phyloP scores from a whole-genome alignment of 2,113 vertebrate genomes.

The Azemiops feae region DNA sequence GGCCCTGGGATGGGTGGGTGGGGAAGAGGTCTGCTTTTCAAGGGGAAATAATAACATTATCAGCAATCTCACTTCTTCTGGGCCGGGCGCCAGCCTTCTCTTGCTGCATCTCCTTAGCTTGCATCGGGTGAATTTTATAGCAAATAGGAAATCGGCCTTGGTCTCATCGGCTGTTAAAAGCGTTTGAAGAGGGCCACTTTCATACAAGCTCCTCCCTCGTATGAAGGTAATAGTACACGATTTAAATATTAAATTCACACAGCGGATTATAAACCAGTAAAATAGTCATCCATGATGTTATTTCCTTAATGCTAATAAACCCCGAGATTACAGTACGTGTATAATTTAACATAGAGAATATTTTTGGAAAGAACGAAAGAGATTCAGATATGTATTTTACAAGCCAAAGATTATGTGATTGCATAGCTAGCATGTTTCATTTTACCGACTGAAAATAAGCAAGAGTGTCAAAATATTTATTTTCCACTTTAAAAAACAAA shows the following conservation, averaged over 20 bases:
- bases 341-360: neutral
- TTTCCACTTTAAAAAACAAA: neutral
- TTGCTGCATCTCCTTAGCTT: no score
- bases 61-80: no score
- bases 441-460: neutral
- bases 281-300: neutral
- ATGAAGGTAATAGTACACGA: neutral
- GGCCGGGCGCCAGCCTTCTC: no score
- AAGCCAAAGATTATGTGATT: neutral
- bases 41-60: no score
- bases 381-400: neutral
- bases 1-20: no score
- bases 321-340: neutral
- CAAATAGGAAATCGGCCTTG: no score
- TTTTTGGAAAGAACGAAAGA: neutral
- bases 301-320: neutral
- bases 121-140: no score
- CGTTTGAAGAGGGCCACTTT: neutral
- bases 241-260: neutral
- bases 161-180: neutral
- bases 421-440: neutral
- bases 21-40: no score
- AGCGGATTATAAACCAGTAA: neutral
- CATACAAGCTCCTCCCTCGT: neutral
- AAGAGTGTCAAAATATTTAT: neutral